These are phyloP conservation scores for Metalampra italica DNA, from an alignment of 2,888 invertebrate species.

Conservation along the genomic window DNA sequence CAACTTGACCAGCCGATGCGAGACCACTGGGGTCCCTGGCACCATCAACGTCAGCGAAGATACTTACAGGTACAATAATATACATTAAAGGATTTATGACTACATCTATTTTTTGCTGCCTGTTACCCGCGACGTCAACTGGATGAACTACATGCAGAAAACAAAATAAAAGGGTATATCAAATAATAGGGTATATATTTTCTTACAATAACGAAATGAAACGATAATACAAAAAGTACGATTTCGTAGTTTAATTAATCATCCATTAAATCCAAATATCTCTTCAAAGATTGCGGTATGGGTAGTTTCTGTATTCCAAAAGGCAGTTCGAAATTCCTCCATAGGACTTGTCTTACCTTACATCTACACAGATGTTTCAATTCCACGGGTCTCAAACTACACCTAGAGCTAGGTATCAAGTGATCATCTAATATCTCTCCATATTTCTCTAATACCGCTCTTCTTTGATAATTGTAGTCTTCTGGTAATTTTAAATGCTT, in stretches of 20 bases:
- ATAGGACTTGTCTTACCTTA: slow-evolving; percentile 80
- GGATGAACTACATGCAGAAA: too few relatives aligned
- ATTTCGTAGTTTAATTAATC: too few relatives aligned
- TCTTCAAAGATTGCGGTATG: slow-evolving; percentile 81
- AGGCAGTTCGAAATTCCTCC: slow-evolving; percentile 85
- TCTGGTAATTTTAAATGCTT: slow-evolving; percentile 52
- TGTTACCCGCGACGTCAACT: too few relatives aligned
- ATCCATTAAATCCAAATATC: slow-evolving; percentile 85
- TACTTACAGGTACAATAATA: slow-evolving; percentile 85
- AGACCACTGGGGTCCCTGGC: slow-evolving; percentile 93
- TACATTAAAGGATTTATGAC: not conserved
- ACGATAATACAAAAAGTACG: too few relatives aligned
- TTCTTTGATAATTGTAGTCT: slow-evolving; percentile 69
- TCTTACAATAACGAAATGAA: too few relatives aligned
- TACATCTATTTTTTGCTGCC: too few relatives aligned
- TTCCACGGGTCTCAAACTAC: slow-evolving; percentile 81
- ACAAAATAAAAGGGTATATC: too few relatives aligned
- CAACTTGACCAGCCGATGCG: slow-evolving; percentile 94
- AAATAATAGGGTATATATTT: too few relatives aligned
- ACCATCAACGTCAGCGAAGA: slow-evolving; percentile 95
- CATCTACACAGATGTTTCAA: slow-evolving; percentile 88
- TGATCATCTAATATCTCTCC: slow-evolving; percentile 76
- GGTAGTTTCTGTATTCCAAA: slow-evolving; percentile 84
- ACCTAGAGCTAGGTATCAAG: slow-evolving; percentile 79
- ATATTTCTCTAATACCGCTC: slow-evolving; percentile 58